phyloP scores from a whole-genome alignment of 2,888 invertebrate genomes.

The Exocentrus adspersus region DNA sequence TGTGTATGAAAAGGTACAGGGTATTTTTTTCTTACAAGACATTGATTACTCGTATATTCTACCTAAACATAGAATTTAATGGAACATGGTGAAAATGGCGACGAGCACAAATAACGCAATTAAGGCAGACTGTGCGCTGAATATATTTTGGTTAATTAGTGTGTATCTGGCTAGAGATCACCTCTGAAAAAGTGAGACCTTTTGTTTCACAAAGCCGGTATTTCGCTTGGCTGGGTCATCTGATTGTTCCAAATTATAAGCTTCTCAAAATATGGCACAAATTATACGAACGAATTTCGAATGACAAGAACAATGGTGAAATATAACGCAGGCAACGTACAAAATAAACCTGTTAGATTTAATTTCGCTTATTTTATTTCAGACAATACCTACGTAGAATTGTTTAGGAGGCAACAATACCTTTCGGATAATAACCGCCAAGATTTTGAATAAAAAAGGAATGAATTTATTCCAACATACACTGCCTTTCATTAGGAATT shows the following conservation, averaged over 20 bases:
- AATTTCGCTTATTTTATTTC: slow-evolving; percentile 26
- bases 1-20: no score
- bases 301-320: slow-evolving; percentile 24
- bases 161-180: slow-evolving; percentile 34
- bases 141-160: slow-evolving; percentile 40
- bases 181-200: slow-evolving; percentile 35
- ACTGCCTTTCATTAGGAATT: slow-evolving; percentile 1
- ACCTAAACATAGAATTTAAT: no score
- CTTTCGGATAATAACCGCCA: slow-evolving; percentile 10
- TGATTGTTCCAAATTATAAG: slow-evolving; percentile 41
- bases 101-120: slow-evolving; percentile 18
- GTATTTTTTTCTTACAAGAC: no score
- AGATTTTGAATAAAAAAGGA: slow-evolving; percentile 3
- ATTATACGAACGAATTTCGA: slow-evolving; percentile 25
- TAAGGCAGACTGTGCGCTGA: slow-evolving; percentile 34
- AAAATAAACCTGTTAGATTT: slow-evolving; percentile 22
- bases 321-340: slow-evolving; percentile 12
- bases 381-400: slow-evolving; percentile 26
- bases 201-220: slow-evolving; percentile 42
- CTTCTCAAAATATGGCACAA: slow-evolving; percentile 27
- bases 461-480: background rate
- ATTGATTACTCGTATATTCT: no score
- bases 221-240: slow-evolving; percentile 41
- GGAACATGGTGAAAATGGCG: background rate
- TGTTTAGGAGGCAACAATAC: slow-evolving; percentile 19